Evolutionary conservation across 37 sponge, comb jelly and placozoan species (phyloP), one percentile per base, ranked within the genome.

Genomic region (Haliclona indistincta): DNA sequence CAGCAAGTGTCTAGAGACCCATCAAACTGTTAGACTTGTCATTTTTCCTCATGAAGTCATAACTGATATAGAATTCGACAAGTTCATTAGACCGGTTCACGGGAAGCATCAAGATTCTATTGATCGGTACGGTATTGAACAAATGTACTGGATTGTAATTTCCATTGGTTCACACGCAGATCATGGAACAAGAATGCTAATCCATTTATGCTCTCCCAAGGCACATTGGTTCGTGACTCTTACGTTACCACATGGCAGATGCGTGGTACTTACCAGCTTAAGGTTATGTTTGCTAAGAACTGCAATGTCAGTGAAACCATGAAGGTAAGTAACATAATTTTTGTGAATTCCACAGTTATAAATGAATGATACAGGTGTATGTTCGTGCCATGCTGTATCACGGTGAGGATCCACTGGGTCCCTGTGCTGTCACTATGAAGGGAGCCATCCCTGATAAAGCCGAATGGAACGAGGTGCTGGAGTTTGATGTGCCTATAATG

Each of bases 391-490:
- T 74, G 20, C 63, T 96, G 54, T 92, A 92, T 52, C 93, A 96
- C 68, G 96, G 96, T 4, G 87, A 71, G 42, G 90, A 91, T 32
- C 36, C 87, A 17, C 56, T 96, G 23, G 89, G 87, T 71, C 61
- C 20, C 29, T 38, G 47, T 1, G 70, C 67, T 23, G 53, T 45
- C 34, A 88, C 91, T 6, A 28, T 53, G 13, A 38, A 38, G 32
- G 84, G 76, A 7, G 85, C 77, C 8, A 44, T 22, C 45, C 53
- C 75, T 2, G 79, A 76, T 1, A 25, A 0, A 0, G 38, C 80
- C 3, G 70, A 75, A 53, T 94, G 93, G 90, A 89, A 97, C 54
- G 93, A 92, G 68, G 66, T 53, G 10, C 58, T 97, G 67, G 91
- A 85, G 62, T 97, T 97, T 74, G 85, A 83, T 40, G 81, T 86